Percentiles rank a stretch among this genome's conserved stretches.
phyloP scores from a whole-genome alignment of 2,797 vertebrate species.

The Spinibarbus caldwelli region DNA sequence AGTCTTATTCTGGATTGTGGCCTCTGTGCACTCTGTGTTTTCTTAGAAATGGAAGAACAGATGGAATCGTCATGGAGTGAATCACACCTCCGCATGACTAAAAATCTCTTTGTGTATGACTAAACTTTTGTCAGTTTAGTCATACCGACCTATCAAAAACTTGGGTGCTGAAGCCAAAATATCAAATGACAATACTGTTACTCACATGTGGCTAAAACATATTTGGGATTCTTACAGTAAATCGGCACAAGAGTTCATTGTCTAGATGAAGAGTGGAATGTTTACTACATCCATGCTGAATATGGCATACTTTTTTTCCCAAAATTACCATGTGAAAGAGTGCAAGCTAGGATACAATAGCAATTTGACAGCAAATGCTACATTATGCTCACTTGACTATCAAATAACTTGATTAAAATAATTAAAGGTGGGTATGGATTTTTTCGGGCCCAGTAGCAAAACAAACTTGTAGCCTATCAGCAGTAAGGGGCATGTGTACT shows the following conservation, averaged over 20 bases:
- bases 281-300: background rate
- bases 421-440: no score
- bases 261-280: background rate
- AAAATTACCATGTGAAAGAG: background rate
- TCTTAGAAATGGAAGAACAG: slow-evolving; percentile 1
- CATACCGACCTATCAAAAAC: background rate
- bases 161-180: background rate
- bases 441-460: no score
- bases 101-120: background rate
- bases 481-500: no score
- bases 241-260: background rate
- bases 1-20: slow-evolving; percentile 1
- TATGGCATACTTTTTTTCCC: background rate
- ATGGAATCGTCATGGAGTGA: background rate
- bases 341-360: background rate
- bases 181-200: background rate
- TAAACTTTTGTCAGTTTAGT: background rate
- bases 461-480: no score
- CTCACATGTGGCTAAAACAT: background rate
- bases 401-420: no score
- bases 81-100: background rate
- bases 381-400: no score
- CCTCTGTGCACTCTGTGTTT: background rate
- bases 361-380: no score
- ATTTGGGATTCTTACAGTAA: background rate